Evolutionary conservation across 2,113 vertebrate species (phyloP).

Genomic region (Salvelinus sp.): DNA sequence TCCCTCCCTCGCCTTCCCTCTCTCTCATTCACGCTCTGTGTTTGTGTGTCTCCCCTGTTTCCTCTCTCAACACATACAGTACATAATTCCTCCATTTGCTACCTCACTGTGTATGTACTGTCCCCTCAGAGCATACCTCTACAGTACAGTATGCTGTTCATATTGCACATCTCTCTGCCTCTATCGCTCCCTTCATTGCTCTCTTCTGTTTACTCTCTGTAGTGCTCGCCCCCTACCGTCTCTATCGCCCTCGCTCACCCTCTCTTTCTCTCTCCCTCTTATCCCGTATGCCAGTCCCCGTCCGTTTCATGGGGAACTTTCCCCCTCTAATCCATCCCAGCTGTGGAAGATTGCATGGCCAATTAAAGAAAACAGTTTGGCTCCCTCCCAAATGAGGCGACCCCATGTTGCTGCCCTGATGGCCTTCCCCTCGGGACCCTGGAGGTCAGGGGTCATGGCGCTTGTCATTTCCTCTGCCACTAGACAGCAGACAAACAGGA

Average conservation of each 20-base stretch:
- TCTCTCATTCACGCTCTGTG: neutral
- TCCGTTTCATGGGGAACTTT: constrained; percentile 76
- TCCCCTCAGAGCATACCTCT: neutral
- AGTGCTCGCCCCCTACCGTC: neutral
- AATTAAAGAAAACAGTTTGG: constrained; percentile 84
- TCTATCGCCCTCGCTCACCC: constrained; percentile 17
- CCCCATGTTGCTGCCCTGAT: constrained; percentile 84
- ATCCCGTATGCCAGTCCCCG: constrained; percentile 37
- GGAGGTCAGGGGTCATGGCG: constrained; percentile 76
- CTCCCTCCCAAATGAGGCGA: constrained; percentile 75
- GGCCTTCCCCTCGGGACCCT: constrained; percentile 51
- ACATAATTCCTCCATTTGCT: neutral
- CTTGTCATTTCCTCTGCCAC: constrained; percentile 83
- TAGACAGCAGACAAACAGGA: constrained; percentile 37
- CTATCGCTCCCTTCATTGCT: constrained; percentile 3
- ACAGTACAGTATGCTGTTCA: constrained; percentile 1
- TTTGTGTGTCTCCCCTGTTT: neutral
- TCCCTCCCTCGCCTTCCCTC: neutral
- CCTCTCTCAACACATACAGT: neutral
- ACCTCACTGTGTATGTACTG: neutral
- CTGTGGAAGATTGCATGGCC: constrained; percentile 78
- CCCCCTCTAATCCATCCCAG: constrained; percentile 84
- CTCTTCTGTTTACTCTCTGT: constrained; percentile 3
- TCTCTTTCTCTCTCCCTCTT: neutral
- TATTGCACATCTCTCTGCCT: neutral